Conservation (phyloP, 2,113 vertebrate species). For the Thinocorus orbignyianus region DNA sequence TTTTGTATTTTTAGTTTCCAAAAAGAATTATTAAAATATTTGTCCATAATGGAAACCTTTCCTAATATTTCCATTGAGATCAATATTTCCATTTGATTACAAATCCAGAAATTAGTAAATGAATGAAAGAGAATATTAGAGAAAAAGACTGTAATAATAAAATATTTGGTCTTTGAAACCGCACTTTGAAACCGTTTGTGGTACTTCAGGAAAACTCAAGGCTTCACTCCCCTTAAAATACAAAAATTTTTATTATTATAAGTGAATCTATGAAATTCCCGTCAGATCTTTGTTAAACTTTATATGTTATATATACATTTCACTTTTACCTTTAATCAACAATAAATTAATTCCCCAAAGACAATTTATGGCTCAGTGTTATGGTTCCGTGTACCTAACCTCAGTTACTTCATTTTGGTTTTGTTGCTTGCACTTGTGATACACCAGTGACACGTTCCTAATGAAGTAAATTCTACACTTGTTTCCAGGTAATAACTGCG, state of each 20-base stretch:
- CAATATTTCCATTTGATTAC: no score
- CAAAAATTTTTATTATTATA: neutral
- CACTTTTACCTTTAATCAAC: neutral
- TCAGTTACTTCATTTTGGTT: neutral
- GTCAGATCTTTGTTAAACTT: neutral
- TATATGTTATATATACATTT: neutral
- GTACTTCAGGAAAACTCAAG: neutral
- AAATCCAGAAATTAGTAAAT: neutral
- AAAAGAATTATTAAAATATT: neutral
- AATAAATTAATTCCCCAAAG: neutral
- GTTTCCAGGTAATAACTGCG: constrained; percentile 79
- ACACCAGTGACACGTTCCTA: neutral
- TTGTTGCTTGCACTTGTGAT: neutral
- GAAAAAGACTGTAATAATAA: neutral
- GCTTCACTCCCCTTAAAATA: neutral
- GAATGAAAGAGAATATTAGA: neutral
- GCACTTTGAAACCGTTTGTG: neutral
- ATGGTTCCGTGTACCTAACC: neutral
- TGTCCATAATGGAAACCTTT: neutral
- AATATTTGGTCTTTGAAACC: neutral
- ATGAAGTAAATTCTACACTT: constrained; percentile 48
- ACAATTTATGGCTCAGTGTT: neutral
- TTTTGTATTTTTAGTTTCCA: neutral
- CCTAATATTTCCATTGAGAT: neutral
- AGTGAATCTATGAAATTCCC: neutral